Percentiles rank a stretch among this genome's conserved stretches.
phyloP scores from a whole-genome alignment of 2,888 invertebrate genomes.

The Fabriciana adippe region DNA sequence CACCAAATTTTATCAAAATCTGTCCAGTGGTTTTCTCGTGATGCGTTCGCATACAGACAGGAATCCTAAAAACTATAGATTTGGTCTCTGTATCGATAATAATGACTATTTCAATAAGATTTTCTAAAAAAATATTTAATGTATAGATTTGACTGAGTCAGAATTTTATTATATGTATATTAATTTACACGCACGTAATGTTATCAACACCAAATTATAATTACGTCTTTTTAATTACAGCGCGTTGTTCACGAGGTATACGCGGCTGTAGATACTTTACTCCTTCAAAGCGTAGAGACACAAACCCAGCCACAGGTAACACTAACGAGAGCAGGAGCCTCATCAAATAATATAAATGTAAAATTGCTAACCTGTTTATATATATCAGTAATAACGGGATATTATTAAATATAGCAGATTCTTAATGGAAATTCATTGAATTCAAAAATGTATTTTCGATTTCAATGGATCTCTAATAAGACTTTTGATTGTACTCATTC shows the following conservation, averaged over 20 bases:
- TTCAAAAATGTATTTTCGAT: not conserved
- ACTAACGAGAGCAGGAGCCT: conserved; percentile 41
- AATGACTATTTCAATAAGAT: too few relatives aligned
- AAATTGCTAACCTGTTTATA: conserved; percentile 5
- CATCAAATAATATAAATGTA: conserved; percentile 9
- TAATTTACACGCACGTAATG: not conserved
- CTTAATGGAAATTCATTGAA: not conserved
- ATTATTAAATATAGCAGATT: conserved; percentile 12
- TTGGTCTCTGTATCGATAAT: too few relatives aligned
- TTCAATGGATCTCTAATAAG: too few relatives aligned
- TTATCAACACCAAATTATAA: not conserved
- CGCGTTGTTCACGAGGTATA: conserved; percentile 70
- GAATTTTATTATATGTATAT: not conserved
- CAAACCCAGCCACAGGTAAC: conserved; percentile 40
- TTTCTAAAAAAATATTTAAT: too few relatives aligned
- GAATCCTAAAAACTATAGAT: too few relatives aligned
- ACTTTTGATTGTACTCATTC: too few relatives aligned
- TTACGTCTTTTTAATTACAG: conserved; percentile 49
- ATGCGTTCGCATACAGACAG: too few relatives aligned
- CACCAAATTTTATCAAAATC: too few relatives aligned
- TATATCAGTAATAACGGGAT: conserved; percentile 19
- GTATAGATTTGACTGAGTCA: not conserved
- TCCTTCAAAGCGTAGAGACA: conserved; percentile 56
- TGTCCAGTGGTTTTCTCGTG: too few relatives aligned
- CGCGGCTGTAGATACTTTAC: conserved; percentile 69